Evolutionary conservation across 2,797 vertebrate genomes (phyloP), one percentile per base, ranked within the genome.

Genomic region (Sebastes oblongus): DNA sequence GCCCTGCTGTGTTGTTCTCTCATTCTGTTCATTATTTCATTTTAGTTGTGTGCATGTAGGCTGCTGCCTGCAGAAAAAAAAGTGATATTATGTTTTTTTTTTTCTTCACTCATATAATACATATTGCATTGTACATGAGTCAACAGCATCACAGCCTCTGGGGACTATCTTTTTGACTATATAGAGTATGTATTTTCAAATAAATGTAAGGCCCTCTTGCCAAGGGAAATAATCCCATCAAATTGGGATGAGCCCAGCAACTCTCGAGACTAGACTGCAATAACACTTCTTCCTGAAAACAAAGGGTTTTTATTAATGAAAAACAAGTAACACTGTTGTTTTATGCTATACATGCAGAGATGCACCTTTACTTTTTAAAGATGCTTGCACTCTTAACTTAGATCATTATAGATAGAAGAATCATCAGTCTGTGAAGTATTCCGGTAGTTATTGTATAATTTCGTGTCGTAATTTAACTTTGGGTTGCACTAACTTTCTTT

Each of bases 211-310:
- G 65, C 12, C 61, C 9, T 72, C 54, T 82, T 71, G 64, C 66
- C 82, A 1, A 73, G 88, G 87, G 91, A 92, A 91, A 92, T 91
- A 88, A 89, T 85, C 75, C 74, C 65, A 81, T 86, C 82, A 90
- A 84, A 90, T 73, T 82, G 59, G 74, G 80, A 86, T 70, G 80
- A 84, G 64, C 67, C 36, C 72, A 76, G 82, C 67, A 73, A 65
- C 91, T 90, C 85, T 72, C 67, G 82, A 88, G 89, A 88, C 72
- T 8, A 66, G 27, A 81, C 29, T 30, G 72, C 82, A 92, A 91
- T 88, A 90, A 88, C 72, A 65, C 54, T 58, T 75, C 12, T 42
- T 77, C 70, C 46, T 80, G 69, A 80, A 64, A 69, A 77, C 13
- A 80, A 72, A 18, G 36, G 24, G 14, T 80, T 88, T 74, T 79